These are phyloP conservation scores for Drosophila imparisetae DNA, from an alignment of 2,888 invertebrate genomes.

Conservation along the genomic window DNA sequence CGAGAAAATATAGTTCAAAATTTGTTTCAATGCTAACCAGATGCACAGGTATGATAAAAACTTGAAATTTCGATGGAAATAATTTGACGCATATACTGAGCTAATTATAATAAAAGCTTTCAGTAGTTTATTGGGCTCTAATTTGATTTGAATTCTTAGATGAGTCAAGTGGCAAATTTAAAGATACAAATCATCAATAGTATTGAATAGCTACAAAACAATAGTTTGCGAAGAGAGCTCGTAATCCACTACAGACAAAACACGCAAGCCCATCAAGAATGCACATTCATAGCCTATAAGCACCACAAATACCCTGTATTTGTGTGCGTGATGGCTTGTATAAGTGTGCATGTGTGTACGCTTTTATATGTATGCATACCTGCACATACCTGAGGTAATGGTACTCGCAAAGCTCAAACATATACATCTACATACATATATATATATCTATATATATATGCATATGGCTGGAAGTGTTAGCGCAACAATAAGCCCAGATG, in stretches of 20 bases:
- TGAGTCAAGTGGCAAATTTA: not conserved
- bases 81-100: not conserved
- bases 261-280: conserved; percentile 3
- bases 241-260: not conserved
- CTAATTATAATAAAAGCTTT: conserved; percentile 7
- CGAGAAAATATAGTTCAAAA: not conserved
- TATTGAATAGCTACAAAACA: not conserved
- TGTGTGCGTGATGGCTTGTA: not conserved
- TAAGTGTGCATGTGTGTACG: not conserved
- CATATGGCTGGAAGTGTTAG: conserved; percentile 29
- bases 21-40: not conserved
- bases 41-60: not conserved
- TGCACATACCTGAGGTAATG: conserved; percentile 16
- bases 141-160: not conserved
- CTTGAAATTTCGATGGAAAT: not conserved
- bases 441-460: not conserved
- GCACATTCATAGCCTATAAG: not conserved
- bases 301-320: not conserved
- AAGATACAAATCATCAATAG: not conserved
- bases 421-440: not conserved
- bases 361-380: conserved; percentile 17
- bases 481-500: conserved; percentile 45
- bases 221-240: not conserved
- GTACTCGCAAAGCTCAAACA: conserved; percentile 10
- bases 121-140: not conserved